Conservation (phyloP, 2,113 vertebrate genomes). For the Elgaria multicarinata region DNA sequence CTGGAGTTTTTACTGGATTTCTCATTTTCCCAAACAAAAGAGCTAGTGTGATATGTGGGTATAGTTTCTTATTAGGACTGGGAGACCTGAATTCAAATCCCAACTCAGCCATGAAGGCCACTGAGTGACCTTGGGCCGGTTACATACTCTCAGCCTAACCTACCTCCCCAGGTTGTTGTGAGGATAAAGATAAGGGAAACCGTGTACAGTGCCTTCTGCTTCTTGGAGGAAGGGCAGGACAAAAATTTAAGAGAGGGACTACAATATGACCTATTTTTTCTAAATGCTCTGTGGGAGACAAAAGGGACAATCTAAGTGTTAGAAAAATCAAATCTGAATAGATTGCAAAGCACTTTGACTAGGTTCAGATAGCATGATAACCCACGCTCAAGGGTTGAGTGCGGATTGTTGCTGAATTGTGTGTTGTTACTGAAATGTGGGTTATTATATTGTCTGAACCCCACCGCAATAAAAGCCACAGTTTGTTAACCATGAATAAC, state of each 20-base stretch:
- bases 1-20: not conserved
- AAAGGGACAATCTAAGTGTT: not conserved
- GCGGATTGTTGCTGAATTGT: too few relatives aligned
- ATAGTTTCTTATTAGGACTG: not conserved
- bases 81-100: not conserved
- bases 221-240: not conserved
- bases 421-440: too few relatives aligned
- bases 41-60: not conserved
- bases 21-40: not conserved
- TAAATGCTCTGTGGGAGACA: not conserved
- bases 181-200: too few relatives aligned
- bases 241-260: not conserved
- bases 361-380: not conserved
- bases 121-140: not conserved
- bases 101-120: not conserved
- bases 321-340: not conserved
- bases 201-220: not conserved
- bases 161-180: not conserved
- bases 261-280: not conserved
- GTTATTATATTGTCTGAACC: too few relatives aligned
- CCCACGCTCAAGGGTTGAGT: too few relatives aligned
- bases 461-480: too few relatives aligned
- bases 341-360: not conserved
- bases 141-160: not conserved
- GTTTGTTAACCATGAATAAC: too few relatives aligned